Evolutionary conservation across 2,888 invertebrate genomes (phyloP).

Genomic region (Cyclophora albipunctata): DNA sequence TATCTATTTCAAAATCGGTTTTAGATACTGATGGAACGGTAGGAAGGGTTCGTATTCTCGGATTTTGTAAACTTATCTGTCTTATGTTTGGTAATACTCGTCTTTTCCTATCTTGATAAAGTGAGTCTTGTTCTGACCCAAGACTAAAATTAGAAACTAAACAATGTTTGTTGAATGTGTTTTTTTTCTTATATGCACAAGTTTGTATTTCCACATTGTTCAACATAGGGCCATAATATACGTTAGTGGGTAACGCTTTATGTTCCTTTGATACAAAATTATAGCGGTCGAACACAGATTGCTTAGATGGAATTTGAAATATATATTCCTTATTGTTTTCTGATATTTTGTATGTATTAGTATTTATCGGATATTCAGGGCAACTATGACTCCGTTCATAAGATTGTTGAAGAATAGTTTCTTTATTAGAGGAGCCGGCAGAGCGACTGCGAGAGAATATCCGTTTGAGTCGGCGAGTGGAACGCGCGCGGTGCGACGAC

Average conservation of each 20-base stretch:
- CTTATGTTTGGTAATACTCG: conserved; percentile 33
- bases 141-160: conserved; percentile 15
- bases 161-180: conserved; percentile 7
- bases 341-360: conserved; percentile 46
- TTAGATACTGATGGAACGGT: conserved; percentile 22
- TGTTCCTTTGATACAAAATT: conserved; percentile 14
- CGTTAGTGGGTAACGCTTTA: conserved; percentile 19
- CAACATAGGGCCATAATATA: conserved; percentile 20
- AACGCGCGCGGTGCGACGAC: conserved; percentile 29
- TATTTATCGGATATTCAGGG: conserved; percentile 43
- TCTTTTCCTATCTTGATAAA: conserved; percentile 16
- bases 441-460: conserved; percentile 53
- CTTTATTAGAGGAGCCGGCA: conserved; percentile 37
- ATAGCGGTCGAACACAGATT: conserved; percentile 1
- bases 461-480: conserved; percentile 37
- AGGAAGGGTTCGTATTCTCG: conserved; percentile 26
- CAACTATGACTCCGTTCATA: conserved; percentile 53
- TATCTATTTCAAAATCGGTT: conserved; percentile 4
- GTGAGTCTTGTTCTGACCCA: conserved; percentile 16
- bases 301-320: conserved; percentile 30
- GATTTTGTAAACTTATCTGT: conserved; percentile 16
- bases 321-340: conserved; percentile 44
- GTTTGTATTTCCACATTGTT: conserved; percentile 10
- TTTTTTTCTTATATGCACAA: conserved; percentile 14
- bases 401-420: conserved; percentile 34